Percentiles rank a stretch among this genome's conserved stretches.
Evolutionary conservation across 2,888 invertebrate genomes (phyloP).

Genomic region (Alloscopus bannaensis): DNA sequence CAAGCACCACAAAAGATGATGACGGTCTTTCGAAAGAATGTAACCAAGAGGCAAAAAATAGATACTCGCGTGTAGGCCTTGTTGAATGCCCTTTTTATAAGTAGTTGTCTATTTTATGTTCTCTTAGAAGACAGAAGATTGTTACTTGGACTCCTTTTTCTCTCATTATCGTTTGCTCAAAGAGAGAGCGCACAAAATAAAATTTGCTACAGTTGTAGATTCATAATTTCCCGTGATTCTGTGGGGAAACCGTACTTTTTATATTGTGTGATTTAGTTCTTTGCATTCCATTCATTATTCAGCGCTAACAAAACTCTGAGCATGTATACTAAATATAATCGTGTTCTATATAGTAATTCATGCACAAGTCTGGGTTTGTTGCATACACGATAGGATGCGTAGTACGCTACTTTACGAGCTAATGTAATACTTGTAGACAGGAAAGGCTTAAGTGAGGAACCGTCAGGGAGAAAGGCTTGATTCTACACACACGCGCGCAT

Average conservation of each 20-base stretch:
- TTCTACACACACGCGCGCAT: slow-evolving; percentile 25
- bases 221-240: too few species aligned
- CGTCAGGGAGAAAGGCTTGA: slow-evolving; percentile 34
- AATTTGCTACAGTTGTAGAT: too few species aligned
- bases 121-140: neutral
- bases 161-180: slow-evolving; percentile 26
- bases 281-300: too few species aligned
- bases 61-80: too few species aligned
- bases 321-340: too few species aligned
- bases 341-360: too few species aligned
- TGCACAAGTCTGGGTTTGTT: too few species aligned
- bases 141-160: neutral
- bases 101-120: too few species aligned
- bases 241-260: too few species aligned
- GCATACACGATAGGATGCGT: too few species aligned
- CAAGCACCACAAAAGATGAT: neutral
- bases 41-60: slow-evolving; percentile 18
- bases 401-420: slow-evolving; percentile 45
- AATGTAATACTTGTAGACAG: slow-evolving; percentile 47
- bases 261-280: too few species aligned
- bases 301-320: too few species aligned
- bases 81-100: neutral
- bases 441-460: slow-evolving; percentile 40
- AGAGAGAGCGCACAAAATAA: neutral
- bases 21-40: slow-evolving; percentile 6